Conservation (phyloP, 30 jellyfish, hydroid and myxozoan species). For the Nemopilema nomurai region DNA sequence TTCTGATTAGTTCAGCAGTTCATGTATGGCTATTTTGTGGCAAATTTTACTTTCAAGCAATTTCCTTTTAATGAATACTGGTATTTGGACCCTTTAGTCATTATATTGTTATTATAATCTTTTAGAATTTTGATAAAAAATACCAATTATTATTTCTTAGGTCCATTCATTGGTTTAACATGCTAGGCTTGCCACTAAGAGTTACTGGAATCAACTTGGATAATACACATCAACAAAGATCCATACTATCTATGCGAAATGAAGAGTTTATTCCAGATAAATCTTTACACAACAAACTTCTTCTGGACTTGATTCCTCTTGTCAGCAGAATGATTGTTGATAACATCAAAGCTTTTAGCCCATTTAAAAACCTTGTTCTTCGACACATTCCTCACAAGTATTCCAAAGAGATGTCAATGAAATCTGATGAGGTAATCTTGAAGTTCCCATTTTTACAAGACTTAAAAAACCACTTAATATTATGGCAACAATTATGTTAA, state of each 20-base stretch:
- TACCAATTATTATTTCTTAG: neutral
- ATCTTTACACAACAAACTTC: slow-evolving; percentile 2
- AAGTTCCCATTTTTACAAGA: no score
- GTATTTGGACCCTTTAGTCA: neutral
- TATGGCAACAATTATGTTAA: neutral
- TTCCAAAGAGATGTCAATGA: slow-evolving; percentile 21
- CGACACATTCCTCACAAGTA: slow-evolving; percentile 47
- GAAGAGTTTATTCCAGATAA: slow-evolving; percentile 39
- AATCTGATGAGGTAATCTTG: slow-evolving; percentile 31
- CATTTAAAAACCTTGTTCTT: slow-evolving; percentile 13
- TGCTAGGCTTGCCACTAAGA: slow-evolving; percentile 20
- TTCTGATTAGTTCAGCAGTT: neutral
- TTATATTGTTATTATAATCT: neutral
- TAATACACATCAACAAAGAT: slow-evolving; percentile 15
- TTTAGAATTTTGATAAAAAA: neutral
- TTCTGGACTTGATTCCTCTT: slow-evolving; percentile 33
- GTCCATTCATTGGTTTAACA: slow-evolving; percentile 30
- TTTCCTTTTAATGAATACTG: neutral
- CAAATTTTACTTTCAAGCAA: neutral
- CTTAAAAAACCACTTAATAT: neutral
- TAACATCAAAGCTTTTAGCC: slow-evolving; percentile 10
- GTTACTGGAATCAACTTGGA: slow-evolving; percentile 18
- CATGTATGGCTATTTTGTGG: neutral
- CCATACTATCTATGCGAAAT: slow-evolving; percentile 13
- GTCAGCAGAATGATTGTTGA: slow-evolving; percentile 33